Base-by-base conservation (phyloP, 2,113 vertebrate genomes). In the Labeo rohita region DNA sequence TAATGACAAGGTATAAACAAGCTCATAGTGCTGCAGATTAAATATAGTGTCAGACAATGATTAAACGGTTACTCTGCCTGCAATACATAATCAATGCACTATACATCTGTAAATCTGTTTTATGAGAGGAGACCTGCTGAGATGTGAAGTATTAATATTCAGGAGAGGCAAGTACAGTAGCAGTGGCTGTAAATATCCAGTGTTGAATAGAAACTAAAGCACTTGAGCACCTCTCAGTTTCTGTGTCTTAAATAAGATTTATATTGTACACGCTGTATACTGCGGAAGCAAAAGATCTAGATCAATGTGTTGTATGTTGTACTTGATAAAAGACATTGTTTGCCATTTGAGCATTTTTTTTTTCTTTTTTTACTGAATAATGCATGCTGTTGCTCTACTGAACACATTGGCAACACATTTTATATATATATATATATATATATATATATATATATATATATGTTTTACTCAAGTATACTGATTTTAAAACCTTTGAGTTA, bases 91-190 rank as follows among this genome's bases (percentile, higher is more conserved):
- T 79, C 36, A 72, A 34, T 56, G 68, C 50, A 21, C 16, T 21
- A 85, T 61, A 80, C 15, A 23, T 79, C 11, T 54, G 43, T 85
- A 85, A 85, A 80, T 80, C 36, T 70, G 18, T 59, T 79, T 72
- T 72, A 80, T 80, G 84, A 45, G 49, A 16, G 39, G 59, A 52
- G 18, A 54, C 28, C 13, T 28, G 28, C 76, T 54, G 76, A 78
- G 65, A 16, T 34, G 50, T 18, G 52, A 18, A 36, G 66, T 74
- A 61, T 63, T 50, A 21, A 61, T 49, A 50, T 72, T 75, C 12
- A 23, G 63, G 9, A 56, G 28, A 70, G 28, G 5, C 73, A 68
- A 43, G 18, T 70, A 56, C 28, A 54, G 50, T 77, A 54, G 50
- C 13, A 47, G 13, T 86, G 28, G 28, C 65, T 86, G 13, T 73